phyloP scores from a whole-genome alignment of 2,113 vertebrate species.

The Hypocryptadius cinnamomeus region DNA sequence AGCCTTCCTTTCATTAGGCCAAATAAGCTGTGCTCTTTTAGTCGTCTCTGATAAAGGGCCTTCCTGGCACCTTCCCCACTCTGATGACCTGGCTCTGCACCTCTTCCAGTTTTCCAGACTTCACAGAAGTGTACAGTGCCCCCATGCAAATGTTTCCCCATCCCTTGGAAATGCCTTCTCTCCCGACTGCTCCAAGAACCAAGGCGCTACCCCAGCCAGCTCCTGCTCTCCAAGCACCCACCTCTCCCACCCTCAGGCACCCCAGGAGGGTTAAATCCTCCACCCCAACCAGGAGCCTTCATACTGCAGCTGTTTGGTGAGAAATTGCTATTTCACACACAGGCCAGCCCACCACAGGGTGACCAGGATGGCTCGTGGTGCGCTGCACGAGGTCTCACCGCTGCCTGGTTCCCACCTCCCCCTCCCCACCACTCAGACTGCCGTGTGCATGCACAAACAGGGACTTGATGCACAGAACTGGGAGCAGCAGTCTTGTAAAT shows the following conservation, averaged over 20 bases:
- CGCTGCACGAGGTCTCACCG: accelerated
- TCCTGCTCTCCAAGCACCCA: neutral
- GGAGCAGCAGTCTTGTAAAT: conserved; percentile 21
- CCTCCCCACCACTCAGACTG: accelerated
- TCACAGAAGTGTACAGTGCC: neutral
- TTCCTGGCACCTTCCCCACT: neutral
- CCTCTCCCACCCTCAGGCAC: neutral
- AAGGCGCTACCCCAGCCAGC: neutral
- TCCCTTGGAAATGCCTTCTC: neutral
- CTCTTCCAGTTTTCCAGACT: neutral
- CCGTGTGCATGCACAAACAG: neutral
- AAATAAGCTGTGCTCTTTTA: neutral
- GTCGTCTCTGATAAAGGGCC: accelerated
- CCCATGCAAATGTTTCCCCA: accelerated
- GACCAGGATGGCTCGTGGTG: accelerated
- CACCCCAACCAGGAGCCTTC: neutral
- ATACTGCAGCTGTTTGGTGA: neutral
- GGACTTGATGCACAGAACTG: neutral
- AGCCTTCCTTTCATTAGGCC: neutral
- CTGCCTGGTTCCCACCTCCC: neutral
- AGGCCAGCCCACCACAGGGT: neutral
- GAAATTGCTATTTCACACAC: neutral
- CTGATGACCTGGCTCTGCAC: neutral
- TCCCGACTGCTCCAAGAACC: neutral
- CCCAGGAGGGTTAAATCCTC: neutral